Evolutionary conservation across 2,113 vertebrate species (phyloP), one percentile per base, ranked within the genome.

Genomic region (Chitala chitala): DNA sequence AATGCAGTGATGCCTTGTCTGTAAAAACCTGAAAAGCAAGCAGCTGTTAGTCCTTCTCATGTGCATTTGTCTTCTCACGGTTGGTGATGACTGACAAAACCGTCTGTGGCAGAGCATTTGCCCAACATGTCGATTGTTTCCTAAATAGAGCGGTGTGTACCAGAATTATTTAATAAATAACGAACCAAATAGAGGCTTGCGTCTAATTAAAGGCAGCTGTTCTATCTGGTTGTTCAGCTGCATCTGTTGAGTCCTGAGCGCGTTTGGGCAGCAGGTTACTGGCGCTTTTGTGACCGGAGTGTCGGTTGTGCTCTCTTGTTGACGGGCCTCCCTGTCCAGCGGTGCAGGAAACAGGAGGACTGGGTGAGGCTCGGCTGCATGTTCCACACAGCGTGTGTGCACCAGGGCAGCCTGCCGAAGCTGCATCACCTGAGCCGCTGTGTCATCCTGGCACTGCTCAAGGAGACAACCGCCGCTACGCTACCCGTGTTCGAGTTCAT

Each of bases 401-500:
- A 82, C 65, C 87, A 81, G 82, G 88, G 90, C 74, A 85, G 83
- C 71, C 79, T 85, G 68, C 82, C 66, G 76, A 91, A 95, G 64
- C 80, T 96, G 79, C 90, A 92, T 78, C 91, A 84, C 66, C 81
- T 96, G 82, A 92, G 91, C 55, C 74, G 84, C 46, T 88, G 77
- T 54, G 72, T 97, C 53, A 88, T 91, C 54, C 86, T 90, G 61
- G 86, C 90, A 1, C 84, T 99, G 58, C 87, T 88, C 73, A 84
- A 84, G 50, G 89, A 91, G 66, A 89, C 90, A 79, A 84, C 93
- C 71, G 91, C 74, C 78, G 80, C 85, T 79, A 78, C 75, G 4
- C 82, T 94, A 84, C 94, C 96, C 50, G 98, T 94, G 65, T 92
- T 89, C 83, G 83, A 86, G 77, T 98, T 99, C 82, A 90, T 92